Conservation (phyloP, 2,113 vertebrate genomes). For the Rhinoderma darwinii region DNA sequence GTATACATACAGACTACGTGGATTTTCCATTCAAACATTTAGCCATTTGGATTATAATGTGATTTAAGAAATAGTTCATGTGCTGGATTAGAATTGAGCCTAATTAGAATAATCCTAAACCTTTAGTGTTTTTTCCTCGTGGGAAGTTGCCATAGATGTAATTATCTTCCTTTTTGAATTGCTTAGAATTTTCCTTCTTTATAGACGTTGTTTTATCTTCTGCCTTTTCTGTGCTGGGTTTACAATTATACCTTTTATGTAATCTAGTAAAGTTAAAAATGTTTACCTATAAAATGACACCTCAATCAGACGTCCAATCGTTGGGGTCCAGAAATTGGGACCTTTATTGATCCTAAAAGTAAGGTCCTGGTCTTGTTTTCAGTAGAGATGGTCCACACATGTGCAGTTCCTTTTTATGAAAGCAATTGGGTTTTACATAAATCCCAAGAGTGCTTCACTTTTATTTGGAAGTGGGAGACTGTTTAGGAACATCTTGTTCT, state of each 20-base stretch:
- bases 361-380: too few species aligned
- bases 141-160: background rate
- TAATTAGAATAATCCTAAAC: too few species aligned
- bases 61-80: background rate
- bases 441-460: background rate
- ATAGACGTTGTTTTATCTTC: background rate
- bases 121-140: background rate
- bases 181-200: background rate
- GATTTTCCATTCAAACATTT: too few species aligned
- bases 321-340: background rate
- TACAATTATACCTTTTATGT: background rate
- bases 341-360: too few species aligned
- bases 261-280: background rate
- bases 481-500: too few species aligned
- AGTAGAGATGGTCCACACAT: too few species aligned
- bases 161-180: background rate
- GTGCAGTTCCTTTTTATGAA: too few species aligned
- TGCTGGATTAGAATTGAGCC: background rate
- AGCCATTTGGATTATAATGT: too few species aligned
- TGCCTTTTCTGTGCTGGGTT: background rate
- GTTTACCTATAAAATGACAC: background rate
- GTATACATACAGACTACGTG: too few species aligned
- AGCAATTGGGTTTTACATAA: too few species aligned
- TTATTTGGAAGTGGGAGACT: background rate
- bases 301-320: background rate